A percentile compares a stretch with the other conserved stretches of the same genome.
phyloP scores from a whole-genome alignment of 2,113 vertebrate species.

The Hemichromis elongatus region DNA sequence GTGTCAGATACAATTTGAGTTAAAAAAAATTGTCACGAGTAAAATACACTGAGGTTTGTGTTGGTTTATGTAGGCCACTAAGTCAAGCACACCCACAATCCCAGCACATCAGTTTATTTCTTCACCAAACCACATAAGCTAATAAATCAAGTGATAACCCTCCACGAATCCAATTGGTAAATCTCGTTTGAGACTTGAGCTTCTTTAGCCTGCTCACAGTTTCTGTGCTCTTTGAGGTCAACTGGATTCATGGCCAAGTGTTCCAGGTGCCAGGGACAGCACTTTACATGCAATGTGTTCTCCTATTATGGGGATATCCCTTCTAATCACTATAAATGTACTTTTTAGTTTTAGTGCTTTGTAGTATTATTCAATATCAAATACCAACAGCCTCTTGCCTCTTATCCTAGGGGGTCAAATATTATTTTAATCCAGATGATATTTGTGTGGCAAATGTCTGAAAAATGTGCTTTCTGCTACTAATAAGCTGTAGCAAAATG shows the following conservation, averaged over 20 bases:
- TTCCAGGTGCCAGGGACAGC: background rate
- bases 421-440: background rate
- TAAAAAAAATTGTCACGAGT: background rate
- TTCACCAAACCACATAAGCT: background rate
- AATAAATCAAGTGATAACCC: background rate
- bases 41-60: background rate
- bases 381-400: background rate
- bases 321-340: background rate
- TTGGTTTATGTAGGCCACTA: background rate
- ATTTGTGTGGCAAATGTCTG: background rate
- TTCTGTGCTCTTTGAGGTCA: background rate
- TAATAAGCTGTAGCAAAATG: background rate
- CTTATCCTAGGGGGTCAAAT: background rate
- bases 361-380: background rate
- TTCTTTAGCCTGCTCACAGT: background rate
- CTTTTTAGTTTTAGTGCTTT: background rate
- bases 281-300: background rate
- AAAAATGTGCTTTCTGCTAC: background rate
- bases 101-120: background rate
- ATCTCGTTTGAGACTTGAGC: background rate
- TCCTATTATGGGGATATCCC: background rate
- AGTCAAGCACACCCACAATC: background rate
- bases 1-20: background rate
- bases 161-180: background rate
- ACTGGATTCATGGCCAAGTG: background rate